phyloP scores from a whole-genome alignment of 2,797 vertebrate genomes.

The Lophius americanus region DNA sequence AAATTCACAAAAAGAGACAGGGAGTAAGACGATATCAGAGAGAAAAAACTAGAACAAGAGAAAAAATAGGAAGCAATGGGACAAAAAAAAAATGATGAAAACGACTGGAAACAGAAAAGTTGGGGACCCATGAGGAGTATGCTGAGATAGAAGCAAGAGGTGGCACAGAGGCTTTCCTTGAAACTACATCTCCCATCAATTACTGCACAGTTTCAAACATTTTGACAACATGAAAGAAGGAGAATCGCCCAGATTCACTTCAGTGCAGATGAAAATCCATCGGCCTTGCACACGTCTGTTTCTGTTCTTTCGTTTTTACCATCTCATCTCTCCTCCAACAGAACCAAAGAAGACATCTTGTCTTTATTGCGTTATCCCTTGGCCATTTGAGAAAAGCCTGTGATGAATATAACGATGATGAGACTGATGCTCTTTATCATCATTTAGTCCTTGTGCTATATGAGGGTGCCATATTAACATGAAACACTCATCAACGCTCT shows the following conservation, averaged over 20 bases:
- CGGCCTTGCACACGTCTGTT: constrained; percentile 3
- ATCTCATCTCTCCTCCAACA: constrained; percentile 34
- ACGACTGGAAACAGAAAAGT: constrained; percentile 24
- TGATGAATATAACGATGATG: constrained; percentile 46
- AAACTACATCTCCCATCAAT: constrained; percentile 19
- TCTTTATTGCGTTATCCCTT: constrained; percentile 48
- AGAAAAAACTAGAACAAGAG: constrained; percentile 38
- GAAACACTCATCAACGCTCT: constrained; percentile 61
- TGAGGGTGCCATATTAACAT: constrained; percentile 54
- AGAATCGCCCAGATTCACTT: constrained; percentile 13
- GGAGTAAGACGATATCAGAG: constrained; percentile 6
- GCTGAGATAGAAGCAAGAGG: neutral
- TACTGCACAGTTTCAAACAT: constrained; percentile 17
- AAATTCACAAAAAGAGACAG: constrained; percentile 10
- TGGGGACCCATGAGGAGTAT: neutral
- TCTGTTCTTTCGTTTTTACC: constrained; percentile 19
- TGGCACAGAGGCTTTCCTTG: neutral
- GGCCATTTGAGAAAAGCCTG: constrained; percentile 43
- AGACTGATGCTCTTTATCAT: constrained; percentile 69
- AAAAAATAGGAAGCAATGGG: constrained; percentile 16
- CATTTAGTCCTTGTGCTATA: constrained; percentile 39
- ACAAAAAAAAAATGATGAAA: constrained; percentile 28
- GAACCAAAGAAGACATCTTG: constrained; percentile 24
- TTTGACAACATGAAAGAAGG: constrained; percentile 45
- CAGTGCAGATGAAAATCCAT: constrained; percentile 23